These are phyloP conservation scores for Phenacoccus solenopsis DNA, from an alignment of 1,140 invertebrate species.

Conservation along the genomic window DNA sequence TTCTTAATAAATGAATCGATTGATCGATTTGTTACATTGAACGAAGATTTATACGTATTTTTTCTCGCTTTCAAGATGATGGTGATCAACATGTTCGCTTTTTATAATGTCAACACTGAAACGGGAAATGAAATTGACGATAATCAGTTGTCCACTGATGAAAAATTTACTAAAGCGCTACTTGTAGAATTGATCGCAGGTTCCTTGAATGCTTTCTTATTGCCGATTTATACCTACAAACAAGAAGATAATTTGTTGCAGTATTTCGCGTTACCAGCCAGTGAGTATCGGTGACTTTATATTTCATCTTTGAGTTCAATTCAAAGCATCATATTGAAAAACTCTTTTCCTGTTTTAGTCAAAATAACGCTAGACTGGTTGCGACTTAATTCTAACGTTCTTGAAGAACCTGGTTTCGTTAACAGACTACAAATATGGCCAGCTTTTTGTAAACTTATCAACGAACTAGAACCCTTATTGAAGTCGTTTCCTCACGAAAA, in stretches of 20 bases:
- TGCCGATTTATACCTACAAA: slow-evolving; percentile 53
- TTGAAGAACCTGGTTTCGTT: slow-evolving; percentile 45
- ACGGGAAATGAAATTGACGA: slow-evolving; percentile 31
- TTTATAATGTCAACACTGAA: slow-evolving; percentile 42
- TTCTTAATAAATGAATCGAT: slow-evolving; percentile 11
- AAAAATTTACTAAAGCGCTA: slow-evolving; percentile 41
- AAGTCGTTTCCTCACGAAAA: slow-evolving; percentile 20
- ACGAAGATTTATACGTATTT: too few species aligned
- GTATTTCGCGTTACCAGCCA: slow-evolving; percentile 55
- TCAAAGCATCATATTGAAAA: too few species aligned
- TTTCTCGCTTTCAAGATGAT: slow-evolving; percentile 44
- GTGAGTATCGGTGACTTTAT: slow-evolving; percentile 37
- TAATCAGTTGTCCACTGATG: slow-evolving; percentile 40
- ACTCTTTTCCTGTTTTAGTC: slow-evolving; percentile 38
- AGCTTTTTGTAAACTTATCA: slow-evolving; percentile 58
- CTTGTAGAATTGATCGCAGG: slow-evolving; percentile 51
- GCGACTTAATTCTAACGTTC: slow-evolving; percentile 40
- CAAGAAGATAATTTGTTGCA: slow-evolving; percentile 44
- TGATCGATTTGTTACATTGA: neutral
- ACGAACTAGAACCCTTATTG: slow-evolving; percentile 42
- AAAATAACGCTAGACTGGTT: slow-evolving; percentile 65
- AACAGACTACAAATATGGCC: slow-evolving; percentile 61
- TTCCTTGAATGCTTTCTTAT: slow-evolving; percentile 53
- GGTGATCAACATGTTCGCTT: slow-evolving; percentile 58
- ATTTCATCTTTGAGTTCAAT: too few species aligned